Percentiles rank a stretch among this genome's conserved stretches.
Evolutionary conservation across 2,113 vertebrate species (phyloP).

Genomic region (Carollia perspicillata): DNA sequence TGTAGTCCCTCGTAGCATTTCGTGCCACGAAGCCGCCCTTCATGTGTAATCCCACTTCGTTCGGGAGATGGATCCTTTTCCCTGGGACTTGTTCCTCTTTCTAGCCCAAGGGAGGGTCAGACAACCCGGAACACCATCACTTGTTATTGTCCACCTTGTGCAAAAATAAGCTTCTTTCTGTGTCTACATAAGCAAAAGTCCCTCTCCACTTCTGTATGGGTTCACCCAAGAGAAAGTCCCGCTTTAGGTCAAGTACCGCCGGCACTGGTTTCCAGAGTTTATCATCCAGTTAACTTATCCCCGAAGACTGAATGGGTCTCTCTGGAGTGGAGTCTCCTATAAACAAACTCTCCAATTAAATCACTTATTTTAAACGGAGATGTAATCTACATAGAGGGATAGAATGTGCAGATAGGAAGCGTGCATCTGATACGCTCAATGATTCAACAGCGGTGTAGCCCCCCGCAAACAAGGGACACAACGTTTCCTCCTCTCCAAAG

Average conservation of each 20-base stretch:
- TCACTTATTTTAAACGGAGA: neutral
- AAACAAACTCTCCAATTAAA: neutral
- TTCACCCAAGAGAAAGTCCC: neutral
- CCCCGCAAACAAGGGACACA: neutral
- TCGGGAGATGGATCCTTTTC: neutral
- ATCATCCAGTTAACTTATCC: neutral
- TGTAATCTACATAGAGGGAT: neutral
- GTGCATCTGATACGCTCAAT: neutral
- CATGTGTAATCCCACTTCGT: neutral
- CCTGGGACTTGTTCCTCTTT: neutral
- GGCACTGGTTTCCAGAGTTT: neutral
- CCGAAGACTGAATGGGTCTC: neutral
- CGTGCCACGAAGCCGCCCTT: neutral
- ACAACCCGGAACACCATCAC: neutral
- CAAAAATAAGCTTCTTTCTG: neutral
- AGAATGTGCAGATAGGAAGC: neutral
- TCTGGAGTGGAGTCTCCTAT: neutral
- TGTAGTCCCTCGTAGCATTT: neutral
- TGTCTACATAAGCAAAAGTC: neutral
- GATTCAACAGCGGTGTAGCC: neutral
- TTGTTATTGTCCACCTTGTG: neutral
- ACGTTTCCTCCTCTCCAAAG: neutral
- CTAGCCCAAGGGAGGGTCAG: neutral
- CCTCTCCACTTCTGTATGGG: neutral
- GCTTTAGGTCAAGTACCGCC: neutral